These are phyloP conservation scores for Nipponia nippon DNA, from an alignment of 2,113 vertebrate species.

Conservation along the genomic window DNA sequence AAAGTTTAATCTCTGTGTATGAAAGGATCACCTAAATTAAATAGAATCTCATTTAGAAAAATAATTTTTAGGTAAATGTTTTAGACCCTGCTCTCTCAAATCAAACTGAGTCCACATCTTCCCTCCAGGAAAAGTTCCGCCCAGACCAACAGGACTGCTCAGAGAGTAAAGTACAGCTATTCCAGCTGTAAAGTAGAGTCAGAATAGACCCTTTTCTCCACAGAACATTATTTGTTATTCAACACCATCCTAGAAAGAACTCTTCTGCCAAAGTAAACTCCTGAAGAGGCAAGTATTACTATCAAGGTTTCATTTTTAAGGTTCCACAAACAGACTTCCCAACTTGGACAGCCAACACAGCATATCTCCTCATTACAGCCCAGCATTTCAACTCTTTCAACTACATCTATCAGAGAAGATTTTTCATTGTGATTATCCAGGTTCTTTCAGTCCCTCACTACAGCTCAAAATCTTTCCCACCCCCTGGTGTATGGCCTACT, in stretches of 20 bases:
- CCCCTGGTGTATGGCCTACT: not conserved
- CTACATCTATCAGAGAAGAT: slow-evolving; percentile 44
- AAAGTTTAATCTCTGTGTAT: not conserved
- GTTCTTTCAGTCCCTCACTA: not conserved
- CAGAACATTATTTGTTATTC: not conserved
- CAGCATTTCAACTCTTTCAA: not conserved
- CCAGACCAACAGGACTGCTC: not conserved
- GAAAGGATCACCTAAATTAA: not conserved
- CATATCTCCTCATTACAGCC: not conserved
- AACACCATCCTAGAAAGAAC: not conserved
- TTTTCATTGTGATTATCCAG: slow-evolving; percentile 38
- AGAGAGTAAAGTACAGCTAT: not conserved
- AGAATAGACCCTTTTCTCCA: not conserved
- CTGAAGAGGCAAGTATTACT: not conserved
- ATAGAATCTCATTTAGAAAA: not conserved
- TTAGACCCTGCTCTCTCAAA: not conserved
- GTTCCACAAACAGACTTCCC: not conserved
- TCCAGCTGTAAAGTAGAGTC: not conserved
- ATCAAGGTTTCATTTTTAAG: not conserved
- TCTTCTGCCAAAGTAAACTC: not conserved
- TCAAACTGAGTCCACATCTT: not conserved
- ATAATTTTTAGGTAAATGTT: not conserved
- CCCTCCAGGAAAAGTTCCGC: not conserved
- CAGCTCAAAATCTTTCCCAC: not conserved
- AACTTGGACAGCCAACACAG: not conserved